Percentiles rank a stretch among this genome's conserved stretches.
These are phyloP conservation scores for Lepidurus couesii DNA, from an alignment of 1,140 invertebrate genomes.

Conservation along the genomic window DNA sequence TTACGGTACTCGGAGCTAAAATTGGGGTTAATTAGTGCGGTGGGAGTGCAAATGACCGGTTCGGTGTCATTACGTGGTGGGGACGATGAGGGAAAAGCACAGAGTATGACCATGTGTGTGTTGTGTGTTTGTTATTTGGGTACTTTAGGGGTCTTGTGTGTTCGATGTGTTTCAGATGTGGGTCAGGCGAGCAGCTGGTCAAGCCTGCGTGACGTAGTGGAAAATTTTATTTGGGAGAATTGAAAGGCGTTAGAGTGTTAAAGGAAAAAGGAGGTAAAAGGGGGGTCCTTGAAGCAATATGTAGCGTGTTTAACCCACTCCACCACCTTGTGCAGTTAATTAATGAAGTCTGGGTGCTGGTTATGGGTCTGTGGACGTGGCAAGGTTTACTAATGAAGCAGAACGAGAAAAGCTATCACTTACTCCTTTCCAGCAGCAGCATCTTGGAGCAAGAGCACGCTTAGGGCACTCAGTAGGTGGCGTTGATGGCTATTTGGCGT, in stretches of 20 bases:
- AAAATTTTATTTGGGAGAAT: conserved; percentile 11
- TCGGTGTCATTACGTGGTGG: not conserved
- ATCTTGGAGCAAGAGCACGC: no score
- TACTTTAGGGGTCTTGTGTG: not conserved
- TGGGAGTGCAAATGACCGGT: conserved; percentile 4
- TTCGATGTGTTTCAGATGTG: not conserved
- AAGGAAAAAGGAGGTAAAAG: not conserved
- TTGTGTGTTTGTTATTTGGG: not conserved
- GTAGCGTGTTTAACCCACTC: not conserved
- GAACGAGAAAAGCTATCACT: not conserved
- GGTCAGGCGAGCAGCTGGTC: conserved; percentile 20
- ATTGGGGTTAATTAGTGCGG: not conserved
- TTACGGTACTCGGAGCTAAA: not conserved
- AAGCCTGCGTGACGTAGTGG: conserved; percentile 16
- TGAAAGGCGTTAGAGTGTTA: not conserved
- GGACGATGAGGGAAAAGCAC: not conserved
- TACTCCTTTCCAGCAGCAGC: not conserved
- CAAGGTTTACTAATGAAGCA: not conserved
- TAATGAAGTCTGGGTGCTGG: conserved; percentile 16
- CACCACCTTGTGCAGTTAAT: conserved; percentile 4
- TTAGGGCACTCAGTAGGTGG: no score
- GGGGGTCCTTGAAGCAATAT: not conserved
- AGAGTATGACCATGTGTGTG: not conserved
- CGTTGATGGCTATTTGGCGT: no score
- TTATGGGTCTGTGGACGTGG: not conserved